Percentiles rank a stretch among this genome's conserved stretches.
phyloP scores from a whole-genome alignment of 2,797 vertebrate genomes.

The Zonotrichia albicollis region DNA sequence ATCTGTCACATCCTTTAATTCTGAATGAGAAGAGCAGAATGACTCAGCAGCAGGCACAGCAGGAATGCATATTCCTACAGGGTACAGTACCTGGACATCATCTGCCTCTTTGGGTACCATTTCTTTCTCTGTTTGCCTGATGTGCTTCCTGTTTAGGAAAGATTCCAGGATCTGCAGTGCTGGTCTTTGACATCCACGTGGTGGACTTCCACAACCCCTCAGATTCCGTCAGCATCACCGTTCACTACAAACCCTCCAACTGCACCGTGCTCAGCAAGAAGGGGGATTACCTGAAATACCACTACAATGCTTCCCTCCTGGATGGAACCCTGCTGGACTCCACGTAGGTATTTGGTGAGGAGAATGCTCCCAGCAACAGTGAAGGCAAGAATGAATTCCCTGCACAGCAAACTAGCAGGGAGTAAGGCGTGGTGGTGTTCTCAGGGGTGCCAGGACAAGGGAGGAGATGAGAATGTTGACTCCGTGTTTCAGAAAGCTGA shows the following conservation, averaged over 20 bases:
- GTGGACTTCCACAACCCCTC: constrained; percentile 96
- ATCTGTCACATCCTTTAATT: background rate
- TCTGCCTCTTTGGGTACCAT: background rate
- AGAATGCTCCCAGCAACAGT: background rate
- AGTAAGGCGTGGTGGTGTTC: background rate
- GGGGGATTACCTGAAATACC: constrained; percentile 95
- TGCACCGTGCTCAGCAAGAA: constrained; percentile 87
- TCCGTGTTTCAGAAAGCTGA: too few species aligned
- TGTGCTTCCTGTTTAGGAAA: constrained; percentile 73
- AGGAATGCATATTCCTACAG: background rate
- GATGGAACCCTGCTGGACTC: constrained; percentile 92
- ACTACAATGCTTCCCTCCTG: constrained; percentile 93
- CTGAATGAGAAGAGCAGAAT: background rate
- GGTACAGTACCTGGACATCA: background rate
- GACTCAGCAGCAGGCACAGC: background rate
- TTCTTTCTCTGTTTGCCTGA: background rate
- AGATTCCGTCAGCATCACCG: constrained; percentile 82
- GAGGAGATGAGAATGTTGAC: too few species aligned
- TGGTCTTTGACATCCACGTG: constrained; percentile 92
- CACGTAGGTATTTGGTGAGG: constrained; percentile 82
- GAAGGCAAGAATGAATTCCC: background rate
- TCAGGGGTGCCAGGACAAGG: too few species aligned
- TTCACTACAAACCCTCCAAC: constrained; percentile 82
- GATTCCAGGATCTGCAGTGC: constrained; percentile 95
- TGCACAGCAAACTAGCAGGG: background rate